Base-by-base conservation (phyloP, 2,888 invertebrate species). In the Andricus curvator region DNA sequence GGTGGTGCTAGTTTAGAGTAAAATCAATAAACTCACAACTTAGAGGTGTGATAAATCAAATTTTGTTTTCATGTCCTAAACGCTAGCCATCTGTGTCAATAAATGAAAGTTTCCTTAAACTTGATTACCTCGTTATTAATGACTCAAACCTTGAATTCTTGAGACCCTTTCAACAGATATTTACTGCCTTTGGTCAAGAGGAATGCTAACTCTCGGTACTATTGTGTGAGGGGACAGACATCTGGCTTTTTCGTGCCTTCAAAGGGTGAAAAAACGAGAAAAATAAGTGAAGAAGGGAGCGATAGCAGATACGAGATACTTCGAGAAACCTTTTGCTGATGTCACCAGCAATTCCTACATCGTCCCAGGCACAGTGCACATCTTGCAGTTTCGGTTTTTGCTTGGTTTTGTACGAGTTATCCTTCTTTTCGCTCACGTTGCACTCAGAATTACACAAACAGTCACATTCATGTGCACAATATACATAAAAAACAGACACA, bases 381-480 rank as follows among this genome's bases (percentile, higher is more conserved):
- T 89, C 89, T 88, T 88, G 89, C 88, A 89, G 86, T 88, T 89
- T 90, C 86, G 85, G 83, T 87, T 88, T 88, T 88, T 88, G 78
- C 79, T 70, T 79, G 80, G 79, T 77, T 70, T 80, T 80, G 78
- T 33, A 64, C 79, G 81, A 68, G 60, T 79, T 82, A 80, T 81
- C 83, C 70, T 82, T 68, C 83, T 80, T 81, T 83, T 81, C 80
- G 84, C 83, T 60, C 77, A 81, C 79, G 80, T 79, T 82, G 79
- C 70, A 80, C 76, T 79, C 74, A 74, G 56, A 74, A 74, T 74
- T 56, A 56, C 51, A 74, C 56, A 74, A 22, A 62, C n/a, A 78
- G 80, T 70, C 62, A 79, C 48, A 44, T 51, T 20, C 51, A 67
- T 25, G 56, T 60, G 66, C 60, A 77, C 80, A 62, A 62, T 48